Evolutionary conservation across 2,113 vertebrate species (phyloP).

Genomic region (Upupa epops): DNA sequence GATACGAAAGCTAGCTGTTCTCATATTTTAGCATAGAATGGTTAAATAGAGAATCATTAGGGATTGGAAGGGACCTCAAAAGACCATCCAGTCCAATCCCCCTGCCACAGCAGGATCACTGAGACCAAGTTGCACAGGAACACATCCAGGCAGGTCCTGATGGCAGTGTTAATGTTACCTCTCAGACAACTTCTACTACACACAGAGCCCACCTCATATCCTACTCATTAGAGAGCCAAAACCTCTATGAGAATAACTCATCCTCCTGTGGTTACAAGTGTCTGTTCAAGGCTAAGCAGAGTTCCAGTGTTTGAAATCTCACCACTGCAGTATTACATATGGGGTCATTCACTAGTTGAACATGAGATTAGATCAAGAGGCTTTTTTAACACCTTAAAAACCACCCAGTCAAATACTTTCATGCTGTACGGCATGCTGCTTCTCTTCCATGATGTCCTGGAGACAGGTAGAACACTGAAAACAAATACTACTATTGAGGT

Average conservation of each 20-base stretch:
- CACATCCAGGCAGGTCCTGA: no score
- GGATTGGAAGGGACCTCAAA: no score
- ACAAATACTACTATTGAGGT: not conserved
- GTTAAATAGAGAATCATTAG: no score
- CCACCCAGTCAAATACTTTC: not conserved
- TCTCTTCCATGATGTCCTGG: not conserved
- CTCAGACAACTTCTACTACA: not conserved
- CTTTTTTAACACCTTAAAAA: not conserved
- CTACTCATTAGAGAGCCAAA: not conserved
- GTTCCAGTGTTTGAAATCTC: not conserved
- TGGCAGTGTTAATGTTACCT: not conserved
- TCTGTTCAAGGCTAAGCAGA: not conserved
- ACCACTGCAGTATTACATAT: not conserved
- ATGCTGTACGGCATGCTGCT: not conserved
- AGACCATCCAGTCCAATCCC: no score
- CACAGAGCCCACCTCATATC: not conserved
- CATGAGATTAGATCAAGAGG: not conserved
- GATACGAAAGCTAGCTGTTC: not conserved
- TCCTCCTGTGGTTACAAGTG: not conserved
- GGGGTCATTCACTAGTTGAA: not conserved
- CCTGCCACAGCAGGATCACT: no score
- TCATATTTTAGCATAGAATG: no score
- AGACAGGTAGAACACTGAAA: conserved; percentile 29
- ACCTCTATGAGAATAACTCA: not conserved
- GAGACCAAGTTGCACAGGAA: no score